Conservation (phyloP, 2,797 vertebrate genomes). For the Pseudotriccus pelzelni region DNA sequence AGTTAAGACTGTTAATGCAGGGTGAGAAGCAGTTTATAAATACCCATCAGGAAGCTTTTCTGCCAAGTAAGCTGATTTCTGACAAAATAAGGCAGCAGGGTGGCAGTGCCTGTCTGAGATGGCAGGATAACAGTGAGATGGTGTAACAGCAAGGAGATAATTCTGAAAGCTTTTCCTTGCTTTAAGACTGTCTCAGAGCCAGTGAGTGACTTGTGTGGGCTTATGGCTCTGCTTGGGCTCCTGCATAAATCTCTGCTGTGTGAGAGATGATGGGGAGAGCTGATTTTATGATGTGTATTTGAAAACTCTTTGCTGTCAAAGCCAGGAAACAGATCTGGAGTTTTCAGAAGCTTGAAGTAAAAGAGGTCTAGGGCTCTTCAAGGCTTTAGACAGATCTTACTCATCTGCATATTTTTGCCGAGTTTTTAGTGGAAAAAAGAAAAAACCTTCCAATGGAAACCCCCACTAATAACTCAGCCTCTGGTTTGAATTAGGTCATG, state of each 20-base stretch:
- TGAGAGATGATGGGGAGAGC: background rate
- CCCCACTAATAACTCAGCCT: background rate
- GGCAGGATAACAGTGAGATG: background rate
- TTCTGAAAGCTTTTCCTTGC: background rate
- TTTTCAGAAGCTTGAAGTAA: background rate
- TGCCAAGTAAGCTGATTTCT: background rate
- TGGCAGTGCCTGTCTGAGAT: background rate
- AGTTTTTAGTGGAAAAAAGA: background rate
- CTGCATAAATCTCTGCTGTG: background rate
- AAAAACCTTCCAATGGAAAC: background rate
- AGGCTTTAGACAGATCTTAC: background rate
- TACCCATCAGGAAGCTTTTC: background rate
- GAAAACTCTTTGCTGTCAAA: background rate
- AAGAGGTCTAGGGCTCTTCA: background rate
- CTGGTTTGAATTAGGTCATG: background rate
- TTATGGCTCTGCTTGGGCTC: background rate
- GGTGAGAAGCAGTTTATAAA: background rate
- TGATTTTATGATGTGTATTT: background rate
- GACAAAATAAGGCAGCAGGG: background rate
- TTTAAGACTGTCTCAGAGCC: background rate
- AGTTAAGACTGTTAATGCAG: background rate
- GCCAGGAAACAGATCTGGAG: background rate
- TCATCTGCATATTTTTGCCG: background rate
- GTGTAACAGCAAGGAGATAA: background rate
- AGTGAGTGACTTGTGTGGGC: background rate